phyloP scores from a whole-genome alignment of 2,888 invertebrate species.

The Tenthredo livida region DNA sequence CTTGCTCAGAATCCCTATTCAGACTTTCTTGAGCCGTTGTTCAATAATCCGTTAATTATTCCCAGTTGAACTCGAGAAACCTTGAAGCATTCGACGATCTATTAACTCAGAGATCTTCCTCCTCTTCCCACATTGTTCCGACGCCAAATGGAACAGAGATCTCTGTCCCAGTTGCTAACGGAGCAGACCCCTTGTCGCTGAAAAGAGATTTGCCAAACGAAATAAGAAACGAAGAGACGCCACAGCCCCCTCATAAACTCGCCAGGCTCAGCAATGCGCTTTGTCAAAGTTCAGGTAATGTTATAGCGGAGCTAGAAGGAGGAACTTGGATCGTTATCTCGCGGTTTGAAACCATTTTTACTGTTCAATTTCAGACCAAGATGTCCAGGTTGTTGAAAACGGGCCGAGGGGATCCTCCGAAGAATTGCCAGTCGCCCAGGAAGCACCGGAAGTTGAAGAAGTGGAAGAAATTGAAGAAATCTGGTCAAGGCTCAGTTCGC shows the following conservation, averaged over 20 bases:
- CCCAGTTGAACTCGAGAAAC: background rate
- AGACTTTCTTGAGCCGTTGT: background rate
- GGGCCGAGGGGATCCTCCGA: background rate
- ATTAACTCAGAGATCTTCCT: constrained; percentile 4
- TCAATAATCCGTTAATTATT: background rate
- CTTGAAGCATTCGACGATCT: constrained; percentile 11
- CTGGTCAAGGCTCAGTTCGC: constrained; percentile 13
- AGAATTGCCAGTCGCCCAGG: background rate
- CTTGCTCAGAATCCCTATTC: background rate
- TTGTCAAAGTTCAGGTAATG: background rate
- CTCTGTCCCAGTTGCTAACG: background rate
- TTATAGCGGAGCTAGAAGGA: too few relatives aligned
- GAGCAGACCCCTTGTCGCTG: background rate
- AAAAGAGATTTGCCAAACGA: background rate
- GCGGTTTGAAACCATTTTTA: background rate
- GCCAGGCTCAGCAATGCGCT: background rate
- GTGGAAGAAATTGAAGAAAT: constrained; percentile 36
- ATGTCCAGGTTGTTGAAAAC: background rate
- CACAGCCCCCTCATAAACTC: background rate
- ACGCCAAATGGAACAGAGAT: too few relatives aligned
- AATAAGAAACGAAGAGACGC: background rate
- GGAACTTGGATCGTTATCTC: background rate
- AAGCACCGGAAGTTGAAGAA: background rate
- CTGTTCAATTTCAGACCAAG: background rate
- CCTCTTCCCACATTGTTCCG: background rate